Evolutionary conservation across 2,888 invertebrate genomes (phyloP), one percentile per base, ranked within the genome.

Genomic region (Abrostola tripartita): DNA sequence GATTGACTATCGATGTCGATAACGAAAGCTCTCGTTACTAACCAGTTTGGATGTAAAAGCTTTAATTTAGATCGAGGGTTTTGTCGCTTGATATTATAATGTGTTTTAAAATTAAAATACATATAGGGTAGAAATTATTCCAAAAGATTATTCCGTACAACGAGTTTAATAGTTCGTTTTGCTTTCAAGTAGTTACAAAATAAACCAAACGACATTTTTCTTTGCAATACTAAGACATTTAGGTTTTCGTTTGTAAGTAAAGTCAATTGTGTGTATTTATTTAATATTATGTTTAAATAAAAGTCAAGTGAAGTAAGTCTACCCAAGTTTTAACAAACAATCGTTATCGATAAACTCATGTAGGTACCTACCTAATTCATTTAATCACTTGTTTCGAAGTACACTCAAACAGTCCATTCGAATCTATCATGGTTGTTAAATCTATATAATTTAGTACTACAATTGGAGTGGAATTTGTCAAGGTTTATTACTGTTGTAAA

Each of bases 1-100:
- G 52, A 61, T 75, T 71, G 75, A 81, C 81, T 84, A 79, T 68
- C 69, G 74, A 68, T 69, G 82, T 83, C 80, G 78, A 80, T 63
- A 72, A 73, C 68, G 63, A 79, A 76, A 81, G 81, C 64, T 79
- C 83, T 84, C 82, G 81, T 83, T 85, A 83, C 77, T 74, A 73
- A 71, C 70, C 38, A 37, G 75, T 65, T 70, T 65, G 40, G 41
- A 52, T 52, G 37, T 6, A 38, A 61, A 47, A 52, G 44, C 9
- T 44, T 44, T 8, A 8, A 41, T 14, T 41, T 37, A 1, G n/a
- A 36, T 37, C 9, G 12, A 37, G 6, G 10, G 14, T 38, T 44
- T 56, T 50, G 14, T 24, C 24, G 24, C 24, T 24, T 24, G 24
- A 24, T 24, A 24, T 24, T 2, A 24, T 24, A 4, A 24, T 24